Base-by-base conservation (phyloP, 2,888 invertebrate species). In the Cheilosia urbana region DNA sequence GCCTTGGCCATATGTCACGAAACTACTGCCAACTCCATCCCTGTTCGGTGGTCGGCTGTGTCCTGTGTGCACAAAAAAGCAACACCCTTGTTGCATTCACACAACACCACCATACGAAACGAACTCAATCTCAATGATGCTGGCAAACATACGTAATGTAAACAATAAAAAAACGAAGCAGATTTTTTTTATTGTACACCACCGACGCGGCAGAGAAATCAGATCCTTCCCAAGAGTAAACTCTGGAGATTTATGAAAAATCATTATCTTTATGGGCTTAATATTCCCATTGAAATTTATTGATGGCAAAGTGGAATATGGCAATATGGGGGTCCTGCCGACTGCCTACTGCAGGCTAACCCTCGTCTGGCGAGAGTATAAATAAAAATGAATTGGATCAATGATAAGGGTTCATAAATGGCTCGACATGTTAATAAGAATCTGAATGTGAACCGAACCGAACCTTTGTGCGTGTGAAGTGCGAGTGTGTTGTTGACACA, bases 231-330 rank as follows among this genome's bases (percentile, higher is more conserved):
- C 37, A n/a, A 9, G 19, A 60, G 24, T 30, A 53, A 13, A 37
- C 57, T 55, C 42, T 30, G 40, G 63, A 75, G 72, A 79, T 69
- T 79, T 71, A 68, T 72, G 65, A 58, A 78, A 76, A 79, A 65
- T 79, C 68, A 79, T 76, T 84, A 79, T 76, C 79, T 79, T 75
- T 60, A 79, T 79, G 75, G 73, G 69, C 68, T 75, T 63, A 69
- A 69, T 75, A 71, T 84, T 73, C 57, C 60, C 75, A 75, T 80
- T 27, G 40, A 75, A 75, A 71, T 79, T 58, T 69, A 81, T 76
- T 71, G 81, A 75, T 75, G 66, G 19, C 57, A 63, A 62, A 53
- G 27, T 34, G 21, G 7, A 40, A 37, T 62, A 66, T 47, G 49
- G 21, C 4, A 40, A 37, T 62, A 66, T 47, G 49, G 42, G 71